Percentiles rank a stretch among this genome's conserved stretches.
Conservation (phyloP, 2,113 vertebrate genomes). For the Dasyurus viverrinus region DNA sequence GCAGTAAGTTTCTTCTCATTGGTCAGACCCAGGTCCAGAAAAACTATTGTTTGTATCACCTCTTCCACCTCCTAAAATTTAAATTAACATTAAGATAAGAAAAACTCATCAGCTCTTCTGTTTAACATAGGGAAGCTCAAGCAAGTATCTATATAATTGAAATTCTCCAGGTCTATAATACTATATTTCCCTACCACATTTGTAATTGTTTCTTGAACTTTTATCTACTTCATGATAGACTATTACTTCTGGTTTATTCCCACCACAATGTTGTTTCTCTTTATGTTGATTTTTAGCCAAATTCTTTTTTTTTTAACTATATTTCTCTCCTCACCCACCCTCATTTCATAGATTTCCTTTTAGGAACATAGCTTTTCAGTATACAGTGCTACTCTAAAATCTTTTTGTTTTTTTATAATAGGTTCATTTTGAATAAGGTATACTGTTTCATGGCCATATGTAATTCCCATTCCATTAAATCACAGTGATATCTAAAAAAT, state of each 20-base stretch:
- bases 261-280: background rate
- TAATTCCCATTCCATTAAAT: background rate
- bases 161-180: background rate
- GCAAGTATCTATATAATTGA: background rate
- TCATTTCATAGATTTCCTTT: background rate
- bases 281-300: background rate
- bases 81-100: background rate
- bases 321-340: background rate
- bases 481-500: background rate
- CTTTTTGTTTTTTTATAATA: background rate
- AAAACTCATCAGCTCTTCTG: background rate
- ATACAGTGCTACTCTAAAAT: background rate
- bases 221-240: background rate
- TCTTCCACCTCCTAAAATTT: background rate
- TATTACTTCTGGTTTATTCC: background rate
- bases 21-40: background rate
- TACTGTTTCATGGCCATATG: background rate
- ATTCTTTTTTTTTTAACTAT: background rate
- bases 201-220: background rate
- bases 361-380: background rate
- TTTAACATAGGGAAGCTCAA: background rate
- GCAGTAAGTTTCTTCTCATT: background rate
- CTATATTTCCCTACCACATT: background rate
- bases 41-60: background rate
- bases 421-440: background rate